Base-by-base conservation (phyloP, 2,113 vertebrate species). In the Laticauda laticaudata region DNA sequence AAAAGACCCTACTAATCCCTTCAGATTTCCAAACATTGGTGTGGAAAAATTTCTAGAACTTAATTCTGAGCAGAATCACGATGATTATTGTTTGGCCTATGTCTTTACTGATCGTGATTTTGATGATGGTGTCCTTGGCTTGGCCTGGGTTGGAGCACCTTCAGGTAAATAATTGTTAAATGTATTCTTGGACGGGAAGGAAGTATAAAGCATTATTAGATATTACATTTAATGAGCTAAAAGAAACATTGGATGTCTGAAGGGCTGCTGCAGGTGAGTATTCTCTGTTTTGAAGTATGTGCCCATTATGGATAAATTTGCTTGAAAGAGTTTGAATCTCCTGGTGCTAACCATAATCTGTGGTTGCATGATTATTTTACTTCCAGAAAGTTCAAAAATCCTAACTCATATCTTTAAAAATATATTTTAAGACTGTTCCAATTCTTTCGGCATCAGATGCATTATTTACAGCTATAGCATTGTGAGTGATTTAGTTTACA, bases 71-170 rank as follows among this genome's bases (percentile, higher is more conserved):
- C 99, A 99, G 98, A 99, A 99, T 97, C 99, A 99, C 1, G 99
- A 99, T 81, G 99, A 99, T 96, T 99, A 99, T 97, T 99, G 99
- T 96, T 97, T 99, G 97, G 99, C 99, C 94, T 99, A 99, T 92
- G 99, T 99, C 94, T 99, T 99, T 96, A 99, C 99, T 1, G 99
- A 99, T 97, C 97, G 99, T 94, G 99, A 99, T 96, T 99, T 99
- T 97, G 99, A 99, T 92, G 99, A 99, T 61, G 99, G 99, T 3
- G 99, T 99, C 87, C 97, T 99, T 96, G 99, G 99, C 90, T 96
- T 99, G 96, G 99, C 99, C 86, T 99, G 99, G 99, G 99, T 99
- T 92, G 99, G 99, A 96, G 99, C 99, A 12, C 99, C 99, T 51
- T 99, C 99, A 98, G 99, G 99, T 99, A 98, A 94, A 91, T 94